Evolutionary conservation across 2,797 vertebrate genomes (phyloP), one percentile per base, ranked within the genome.

Genomic region (Pipistrellus nathusii): DNA sequence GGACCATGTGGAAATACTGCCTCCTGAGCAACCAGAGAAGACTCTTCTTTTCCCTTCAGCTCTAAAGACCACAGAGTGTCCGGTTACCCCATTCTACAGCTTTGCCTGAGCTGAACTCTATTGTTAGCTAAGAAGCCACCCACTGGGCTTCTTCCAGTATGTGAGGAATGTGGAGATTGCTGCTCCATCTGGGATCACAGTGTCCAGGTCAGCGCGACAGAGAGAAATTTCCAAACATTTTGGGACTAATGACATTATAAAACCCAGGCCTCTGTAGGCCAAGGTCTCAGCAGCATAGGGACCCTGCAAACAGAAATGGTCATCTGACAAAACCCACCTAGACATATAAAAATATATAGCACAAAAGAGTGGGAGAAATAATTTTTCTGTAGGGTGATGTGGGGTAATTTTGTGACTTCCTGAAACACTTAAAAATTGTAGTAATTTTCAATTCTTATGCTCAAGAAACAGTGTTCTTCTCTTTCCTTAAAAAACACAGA

Each of bases 141-240:
- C 48, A 5, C 41, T 68, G 75, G 91, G 71, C 32, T 82, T 80
- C 9, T 17, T 84, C 69, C 10, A 38, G 32, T 17, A 85, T 62
- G 57, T 15, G 88, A 87, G 69, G 80, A 94, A 96, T 93, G 84
- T 71, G 8, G 72, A 66, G 25, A 77, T 2, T 95, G 76, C 72
- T 87, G 77, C 92, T 91, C 62, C 75, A 41, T 90, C 27, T 92
- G 27, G 1, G 69, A 96, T 95, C 96, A 44, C 75, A 46, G 93
- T 86, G 95, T 97, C 85, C 2, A n/a, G 95, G 92, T 95, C 95
- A 93, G 21, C 95, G 90, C 73, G 96, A 94, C 90, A 97, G 94
- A 97, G 89, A 46, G 8, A 95, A 96, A 95, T 94, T 95, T 96
- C 93, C 95, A 98, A 98, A 98, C 72, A 97, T 97, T 92, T 93